A percentile compares a stretch with the other conserved stretches of the same genome.
These are phyloP conservation scores for Alloscopus bannaensis DNA, from an alignment of 2,888 invertebrate species.

Conservation along the genomic window DNA sequence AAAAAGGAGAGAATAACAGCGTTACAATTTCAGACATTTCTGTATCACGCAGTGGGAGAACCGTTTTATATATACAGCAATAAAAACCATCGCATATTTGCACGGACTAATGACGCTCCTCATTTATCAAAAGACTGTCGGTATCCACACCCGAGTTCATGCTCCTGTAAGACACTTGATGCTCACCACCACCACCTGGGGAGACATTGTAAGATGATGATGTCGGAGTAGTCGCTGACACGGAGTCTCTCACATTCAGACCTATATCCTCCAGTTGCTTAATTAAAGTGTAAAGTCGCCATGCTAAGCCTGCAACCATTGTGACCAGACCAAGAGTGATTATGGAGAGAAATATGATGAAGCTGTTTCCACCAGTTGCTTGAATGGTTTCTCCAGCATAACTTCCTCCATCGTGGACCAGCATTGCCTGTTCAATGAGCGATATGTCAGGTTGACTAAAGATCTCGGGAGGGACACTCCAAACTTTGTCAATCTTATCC, in stretches of 20 bases:
- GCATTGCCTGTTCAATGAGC: slow-evolving; percentile 23
- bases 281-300: slow-evolving; percentile 29
- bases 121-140: slow-evolving; percentile 34
- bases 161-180: slow-evolving; percentile 41
- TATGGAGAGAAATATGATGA: background rate
- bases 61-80: no score
- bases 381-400: no score
- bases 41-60: no score
- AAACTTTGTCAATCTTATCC: slow-evolving; percentile 1
- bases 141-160: slow-evolving; percentile 30
- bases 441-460: slow-evolving; percentile 12
- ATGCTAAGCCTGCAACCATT: slow-evolving; percentile 10
- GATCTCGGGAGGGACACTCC: slow-evolving; percentile 21
- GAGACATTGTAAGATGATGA: slow-evolving; percentile 25
- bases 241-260: slow-evolving; percentile 13
- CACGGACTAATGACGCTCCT: background rate
- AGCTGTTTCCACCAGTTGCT: background rate
- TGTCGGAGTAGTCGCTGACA: background rate
- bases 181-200: background rate
- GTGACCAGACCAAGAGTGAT: background rate
- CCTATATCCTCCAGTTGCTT: slow-evolving; percentile 35
- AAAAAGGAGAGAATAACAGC: no score
- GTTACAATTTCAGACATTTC: no score
- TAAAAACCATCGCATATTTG: no score
- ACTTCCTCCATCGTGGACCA: no score